Evolutionary conservation across 1,140 invertebrate species (phyloP).

Genomic region (Steinernema feltiae): DNA sequence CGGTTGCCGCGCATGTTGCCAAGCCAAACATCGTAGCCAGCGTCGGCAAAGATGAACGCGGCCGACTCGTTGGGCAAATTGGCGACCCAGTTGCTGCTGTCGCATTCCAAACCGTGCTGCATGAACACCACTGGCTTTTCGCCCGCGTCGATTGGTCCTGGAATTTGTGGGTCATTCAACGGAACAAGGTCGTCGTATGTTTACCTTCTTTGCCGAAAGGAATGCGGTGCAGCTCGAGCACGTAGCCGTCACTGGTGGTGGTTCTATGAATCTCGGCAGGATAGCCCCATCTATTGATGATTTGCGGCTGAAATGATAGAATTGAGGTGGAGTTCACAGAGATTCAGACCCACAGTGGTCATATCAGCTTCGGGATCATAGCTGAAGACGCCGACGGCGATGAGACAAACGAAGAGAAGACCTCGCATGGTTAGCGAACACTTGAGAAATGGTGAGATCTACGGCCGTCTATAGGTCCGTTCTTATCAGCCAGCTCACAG

Average conservation of each 20-base stretch:
- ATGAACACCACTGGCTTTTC: conserved; percentile 58
- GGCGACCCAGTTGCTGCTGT: conserved; percentile 71
- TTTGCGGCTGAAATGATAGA: conserved; percentile 30
- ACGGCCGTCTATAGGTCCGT: no score
- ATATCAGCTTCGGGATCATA: conserved; percentile 20
- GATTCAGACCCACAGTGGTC: conserved; percentile 17
- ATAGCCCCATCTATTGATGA: conserved; percentile 62
- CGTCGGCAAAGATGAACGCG: conserved; percentile 65
- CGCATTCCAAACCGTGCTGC: conserved; percentile 72
- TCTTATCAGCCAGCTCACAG: no score
- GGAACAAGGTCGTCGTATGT: neutral
- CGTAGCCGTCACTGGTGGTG: conserved; percentile 69
- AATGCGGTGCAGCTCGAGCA: conserved; percentile 70
- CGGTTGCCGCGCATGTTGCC: conserved; percentile 67
- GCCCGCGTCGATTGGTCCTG: conserved; percentile 10
- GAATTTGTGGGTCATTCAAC: no score
- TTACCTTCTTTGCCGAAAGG: conserved; percentile 61
- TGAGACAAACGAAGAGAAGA: neutral
- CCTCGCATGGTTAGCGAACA: neutral
- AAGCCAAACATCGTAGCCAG: conserved; percentile 71
- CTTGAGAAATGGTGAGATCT: no score
- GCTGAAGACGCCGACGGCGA: neutral
- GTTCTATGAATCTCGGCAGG: conserved; percentile 66
- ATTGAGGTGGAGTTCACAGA: neutral
- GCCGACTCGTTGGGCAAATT: conserved; percentile 66